Evolutionary conservation across 2,888 invertebrate species (phyloP).

Genomic region (Noctua pronuba): DNA sequence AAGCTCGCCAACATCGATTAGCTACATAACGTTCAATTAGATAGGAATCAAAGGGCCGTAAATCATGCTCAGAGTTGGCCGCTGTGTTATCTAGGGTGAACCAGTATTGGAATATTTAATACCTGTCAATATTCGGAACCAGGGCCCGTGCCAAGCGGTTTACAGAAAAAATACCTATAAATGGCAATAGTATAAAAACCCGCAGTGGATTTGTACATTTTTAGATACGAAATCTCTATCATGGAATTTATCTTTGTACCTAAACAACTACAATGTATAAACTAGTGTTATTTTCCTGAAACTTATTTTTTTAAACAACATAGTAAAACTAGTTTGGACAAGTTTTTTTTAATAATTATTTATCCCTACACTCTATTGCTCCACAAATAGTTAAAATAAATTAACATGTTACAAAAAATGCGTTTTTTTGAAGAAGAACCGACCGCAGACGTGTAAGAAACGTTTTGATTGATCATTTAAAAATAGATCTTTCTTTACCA

Average conservation of each 20-base stretch:
- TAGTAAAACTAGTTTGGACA: not conserved
- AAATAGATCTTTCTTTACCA: not conserved
- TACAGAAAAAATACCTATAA: not conserved
- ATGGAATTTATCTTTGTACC: not conserved
- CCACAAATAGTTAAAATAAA: not conserved
- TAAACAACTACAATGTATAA: not conserved
- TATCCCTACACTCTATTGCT: not conserved
- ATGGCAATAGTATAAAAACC: not conserved
- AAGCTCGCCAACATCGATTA: constrained; percentile 45
- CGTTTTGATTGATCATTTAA: not conserved
- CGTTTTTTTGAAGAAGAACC: not conserved
- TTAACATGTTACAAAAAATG: not conserved
- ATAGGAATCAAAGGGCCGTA: constrained; percentile 26
- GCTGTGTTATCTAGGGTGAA: not conserved
- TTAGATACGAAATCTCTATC: not conserved
- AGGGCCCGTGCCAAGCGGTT: not conserved
- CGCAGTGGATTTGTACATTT: not conserved
- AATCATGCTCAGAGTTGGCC: constrained; percentile 14
- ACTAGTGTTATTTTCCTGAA: not conserved
- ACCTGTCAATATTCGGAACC: constrained; percentile 19
- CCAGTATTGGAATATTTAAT: constrained; percentile 24
- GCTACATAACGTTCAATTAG: constrained; percentile 35
- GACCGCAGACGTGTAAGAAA: no score
- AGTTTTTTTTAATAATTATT: not conserved
- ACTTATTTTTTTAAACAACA: not conserved